These are phyloP conservation scores for Branchellion lobata DNA, from an alignment of 2,888 invertebrate species.

Conservation along the genomic window DNA sequence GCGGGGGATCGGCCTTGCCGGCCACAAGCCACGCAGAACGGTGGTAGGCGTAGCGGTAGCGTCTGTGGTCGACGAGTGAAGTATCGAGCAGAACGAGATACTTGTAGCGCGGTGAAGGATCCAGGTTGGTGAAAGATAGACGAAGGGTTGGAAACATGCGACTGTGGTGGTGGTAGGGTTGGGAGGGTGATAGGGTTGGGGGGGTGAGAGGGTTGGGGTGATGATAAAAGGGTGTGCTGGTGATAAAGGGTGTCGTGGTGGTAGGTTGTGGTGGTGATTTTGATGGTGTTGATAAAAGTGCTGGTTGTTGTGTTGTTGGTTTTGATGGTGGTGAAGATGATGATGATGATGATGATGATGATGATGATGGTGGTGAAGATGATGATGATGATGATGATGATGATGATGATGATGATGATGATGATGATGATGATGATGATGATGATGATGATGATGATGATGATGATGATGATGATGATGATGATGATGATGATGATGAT, in stretches of 20 bases:
- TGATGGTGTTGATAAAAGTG: too few relatives aligned
- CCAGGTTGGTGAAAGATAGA: constrained; percentile 75
- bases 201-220: not conserved
- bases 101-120: constrained; percentile 63
- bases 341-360: constrained; percentile 24
- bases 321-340: too few relatives aligned
- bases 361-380: not conserved
- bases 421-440: constrained; percentile 41
- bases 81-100: constrained; percentile 94
- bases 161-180: constrained; percentile 65
- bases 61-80: constrained; percentile 91
- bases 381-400: constrained; percentile 32
- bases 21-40: constrained; percentile 96
- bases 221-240: not conserved
- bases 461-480: not conserved
- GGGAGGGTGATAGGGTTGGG: too few relatives aligned
- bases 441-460: constrained; percentile 21
- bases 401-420: constrained; percentile 45
- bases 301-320: too few relatives aligned
- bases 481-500: constrained; percentile 10
- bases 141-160: constrained; percentile 97
- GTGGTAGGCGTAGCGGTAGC: constrained; percentile 93
- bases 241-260: too few relatives aligned
- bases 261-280: too few relatives aligned
- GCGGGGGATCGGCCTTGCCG: constrained; percentile 90